Conservation (phyloP, 2,888 invertebrate species). For the Prenolepis imparis region DNA sequence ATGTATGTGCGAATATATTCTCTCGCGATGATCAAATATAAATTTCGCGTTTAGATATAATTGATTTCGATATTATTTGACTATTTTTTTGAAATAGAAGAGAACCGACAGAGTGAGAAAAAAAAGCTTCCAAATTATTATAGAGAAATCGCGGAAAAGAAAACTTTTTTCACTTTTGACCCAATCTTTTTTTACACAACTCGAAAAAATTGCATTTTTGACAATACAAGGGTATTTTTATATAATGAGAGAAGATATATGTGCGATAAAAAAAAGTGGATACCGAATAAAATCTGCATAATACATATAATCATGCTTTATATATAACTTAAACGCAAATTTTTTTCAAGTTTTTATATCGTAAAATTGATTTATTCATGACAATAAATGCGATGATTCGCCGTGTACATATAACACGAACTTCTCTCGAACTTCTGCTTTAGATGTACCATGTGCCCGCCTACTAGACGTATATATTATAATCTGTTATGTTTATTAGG, state of each 20-base stretch:
- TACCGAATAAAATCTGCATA: not conserved
- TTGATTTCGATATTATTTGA: not conserved
- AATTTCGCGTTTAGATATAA: not conserved
- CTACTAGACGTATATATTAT: constrained; percentile 71
- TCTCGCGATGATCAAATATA: not conserved
- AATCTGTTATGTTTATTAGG: constrained; percentile 76
- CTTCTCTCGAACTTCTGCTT: constrained; percentile 63
- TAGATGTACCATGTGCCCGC: constrained; percentile 53
- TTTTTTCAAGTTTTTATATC: constrained; percentile 11
- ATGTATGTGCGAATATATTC: not conserved
- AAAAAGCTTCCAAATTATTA: not conserved
- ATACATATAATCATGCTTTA: not conserved
- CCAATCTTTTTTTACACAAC: not conserved
- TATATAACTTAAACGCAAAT: constrained; percentile 5
- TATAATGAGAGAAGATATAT: not conserved
- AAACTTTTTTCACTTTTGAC: not conserved
- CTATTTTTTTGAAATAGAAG: not conserved
- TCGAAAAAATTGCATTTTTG: not conserved
- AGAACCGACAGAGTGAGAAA: not conserved
- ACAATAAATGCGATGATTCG: constrained; percentile 64
- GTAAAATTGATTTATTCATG: constrained; percentile 68
- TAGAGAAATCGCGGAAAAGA: not conserved
- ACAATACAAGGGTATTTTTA: not conserved
- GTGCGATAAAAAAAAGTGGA: not conserved
- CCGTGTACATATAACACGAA: constrained; percentile 18